Conservation (phyloP, 1,140 invertebrate species). For the Drosophila kurseongensis region DNA sequence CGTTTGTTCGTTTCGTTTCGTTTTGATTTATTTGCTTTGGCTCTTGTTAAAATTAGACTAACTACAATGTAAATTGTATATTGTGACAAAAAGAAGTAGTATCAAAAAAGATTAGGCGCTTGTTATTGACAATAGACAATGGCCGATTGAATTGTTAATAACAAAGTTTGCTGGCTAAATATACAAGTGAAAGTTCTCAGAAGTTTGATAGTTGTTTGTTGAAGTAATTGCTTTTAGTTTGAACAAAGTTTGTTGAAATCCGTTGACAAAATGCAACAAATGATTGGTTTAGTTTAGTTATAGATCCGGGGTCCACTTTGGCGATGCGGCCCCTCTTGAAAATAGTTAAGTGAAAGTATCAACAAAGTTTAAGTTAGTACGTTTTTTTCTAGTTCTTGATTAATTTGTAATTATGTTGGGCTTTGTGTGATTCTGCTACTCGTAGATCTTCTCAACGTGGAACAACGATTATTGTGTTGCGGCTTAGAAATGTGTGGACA, state of each 20-base stretch:
- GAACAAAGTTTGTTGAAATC: slow-evolving; percentile 68
- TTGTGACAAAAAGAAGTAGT: slow-evolving; percentile 81
- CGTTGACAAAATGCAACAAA: slow-evolving; percentile 79
- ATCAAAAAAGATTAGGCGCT: slow-evolving; percentile 70
- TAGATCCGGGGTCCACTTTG: slow-evolving; percentile 1
- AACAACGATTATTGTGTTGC: slow-evolving; percentile 53
- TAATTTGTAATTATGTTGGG: slow-evolving; percentile 37
- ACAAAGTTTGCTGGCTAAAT: slow-evolving; percentile 51
- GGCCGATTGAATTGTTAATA: slow-evolving; percentile 54
- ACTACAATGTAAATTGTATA: slow-evolving; percentile 78
- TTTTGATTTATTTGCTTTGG: slow-evolving; percentile 10
- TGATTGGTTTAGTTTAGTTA: slow-evolving; percentile 58
- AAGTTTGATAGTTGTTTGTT: slow-evolving; percentile 46
- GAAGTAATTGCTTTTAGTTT: slow-evolving; percentile 64
- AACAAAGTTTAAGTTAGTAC: slow-evolving; percentile 57
- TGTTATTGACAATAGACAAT: slow-evolving; percentile 69
- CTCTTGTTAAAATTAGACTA: slow-evolving; percentile 67
- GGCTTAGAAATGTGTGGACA: slow-evolving; percentile 20
- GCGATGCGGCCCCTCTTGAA: slow-evolving; percentile 4
- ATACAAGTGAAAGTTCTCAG: slow-evolving; percentile 62
- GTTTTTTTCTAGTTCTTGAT: slow-evolving; percentile 13
- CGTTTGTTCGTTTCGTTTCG: slow-evolving; percentile 29
- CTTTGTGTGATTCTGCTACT: slow-evolving; percentile 47
- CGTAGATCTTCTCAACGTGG: slow-evolving; percentile 56
- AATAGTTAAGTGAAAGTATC: slow-evolving; percentile 47